phyloP scores from a whole-genome alignment of 2,113 vertebrate genomes.

The Spea multiplicata region DNA sequence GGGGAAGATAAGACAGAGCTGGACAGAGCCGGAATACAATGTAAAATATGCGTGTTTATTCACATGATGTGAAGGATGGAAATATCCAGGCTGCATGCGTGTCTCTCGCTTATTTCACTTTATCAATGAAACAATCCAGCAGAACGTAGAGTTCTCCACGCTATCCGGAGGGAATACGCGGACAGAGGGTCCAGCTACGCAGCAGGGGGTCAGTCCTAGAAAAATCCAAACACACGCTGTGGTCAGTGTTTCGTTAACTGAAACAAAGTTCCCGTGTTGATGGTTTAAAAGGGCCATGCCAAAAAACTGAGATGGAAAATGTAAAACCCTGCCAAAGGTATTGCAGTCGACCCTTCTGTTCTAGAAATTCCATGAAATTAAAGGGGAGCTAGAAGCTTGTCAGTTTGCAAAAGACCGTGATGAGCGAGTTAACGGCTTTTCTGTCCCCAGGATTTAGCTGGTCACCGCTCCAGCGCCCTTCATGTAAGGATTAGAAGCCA shows the following conservation, averaged over 20 bases:
- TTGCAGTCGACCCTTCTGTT: not conserved
- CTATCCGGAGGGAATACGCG: not conserved
- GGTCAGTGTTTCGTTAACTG: slow-evolving; percentile 15
- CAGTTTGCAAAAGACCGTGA: not conserved
- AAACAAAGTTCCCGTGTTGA: not conserved
- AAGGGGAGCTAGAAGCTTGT: not conserved
- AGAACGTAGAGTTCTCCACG: not conserved
- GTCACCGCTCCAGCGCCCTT: not conserved
- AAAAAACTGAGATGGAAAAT: slow-evolving; percentile 16
- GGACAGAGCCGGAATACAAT: slow-evolving; percentile 18
- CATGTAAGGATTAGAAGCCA: slow-evolving; percentile 3
- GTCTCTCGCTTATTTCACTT: not conserved
- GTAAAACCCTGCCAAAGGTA: not conserved
- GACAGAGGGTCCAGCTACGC: not conserved
- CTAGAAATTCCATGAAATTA: not conserved
- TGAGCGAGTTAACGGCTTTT: not conserved
- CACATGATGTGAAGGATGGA: not conserved
- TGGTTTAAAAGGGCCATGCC: not conserved
- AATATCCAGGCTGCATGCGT: not conserved
- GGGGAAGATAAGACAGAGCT: not conserved
- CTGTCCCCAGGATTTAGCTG: not conserved
- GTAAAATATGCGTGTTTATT: slow-evolving; percentile 8
- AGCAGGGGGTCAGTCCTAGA: not conserved
- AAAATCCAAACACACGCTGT: slow-evolving; percentile 4
- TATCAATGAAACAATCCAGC: not conserved